Conservation (phyloP, 2,888 invertebrate species). For the Abrostola tripartita region DNA sequence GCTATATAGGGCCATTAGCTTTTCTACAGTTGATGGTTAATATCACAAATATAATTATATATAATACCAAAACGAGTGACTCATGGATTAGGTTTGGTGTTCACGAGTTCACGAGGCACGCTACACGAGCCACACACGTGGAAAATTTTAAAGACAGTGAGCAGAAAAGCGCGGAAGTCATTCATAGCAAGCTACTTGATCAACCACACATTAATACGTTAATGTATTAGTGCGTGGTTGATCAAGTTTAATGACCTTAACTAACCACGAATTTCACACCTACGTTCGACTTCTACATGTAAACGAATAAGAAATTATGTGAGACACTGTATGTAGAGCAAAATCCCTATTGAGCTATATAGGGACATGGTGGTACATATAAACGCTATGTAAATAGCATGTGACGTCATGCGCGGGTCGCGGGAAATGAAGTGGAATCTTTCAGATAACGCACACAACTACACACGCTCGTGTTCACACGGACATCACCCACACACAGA, state of each 20-base stretch:
- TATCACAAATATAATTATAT: too few relatives aligned
- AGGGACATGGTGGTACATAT: slow-evolving; percentile 14
- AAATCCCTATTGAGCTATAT: neutral
- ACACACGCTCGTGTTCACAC: slow-evolving; percentile 49
- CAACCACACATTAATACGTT: too few relatives aligned
- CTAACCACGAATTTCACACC: neutral
- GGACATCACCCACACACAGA: slow-evolving; percentile 47
- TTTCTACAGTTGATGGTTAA: too few relatives aligned
- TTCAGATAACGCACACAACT: slow-evolving; percentile 85
- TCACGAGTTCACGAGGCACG: too few relatives aligned
- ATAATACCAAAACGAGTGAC: too few relatives aligned
- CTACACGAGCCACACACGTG: too few relatives aligned
- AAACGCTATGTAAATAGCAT: slow-evolving; percentile 64
- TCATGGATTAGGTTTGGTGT: too few relatives aligned
- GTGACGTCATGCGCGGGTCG: slow-evolving; percentile 84
- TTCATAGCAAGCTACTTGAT: too few relatives aligned
- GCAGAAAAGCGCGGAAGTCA: too few relatives aligned
- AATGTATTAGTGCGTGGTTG: too few relatives aligned
- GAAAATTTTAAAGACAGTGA: too few relatives aligned
- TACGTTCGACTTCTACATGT: neutral
- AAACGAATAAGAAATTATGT: neutral
- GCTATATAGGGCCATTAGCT: neutral
- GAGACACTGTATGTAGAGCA: neutral
- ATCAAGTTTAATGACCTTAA: too few relatives aligned
- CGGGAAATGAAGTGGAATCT: slow-evolving; percentile 88